phyloP scores from a whole-genome alignment of 35 echinoderm and acorn worm genomes.

The Anneissia japonica region DNA sequence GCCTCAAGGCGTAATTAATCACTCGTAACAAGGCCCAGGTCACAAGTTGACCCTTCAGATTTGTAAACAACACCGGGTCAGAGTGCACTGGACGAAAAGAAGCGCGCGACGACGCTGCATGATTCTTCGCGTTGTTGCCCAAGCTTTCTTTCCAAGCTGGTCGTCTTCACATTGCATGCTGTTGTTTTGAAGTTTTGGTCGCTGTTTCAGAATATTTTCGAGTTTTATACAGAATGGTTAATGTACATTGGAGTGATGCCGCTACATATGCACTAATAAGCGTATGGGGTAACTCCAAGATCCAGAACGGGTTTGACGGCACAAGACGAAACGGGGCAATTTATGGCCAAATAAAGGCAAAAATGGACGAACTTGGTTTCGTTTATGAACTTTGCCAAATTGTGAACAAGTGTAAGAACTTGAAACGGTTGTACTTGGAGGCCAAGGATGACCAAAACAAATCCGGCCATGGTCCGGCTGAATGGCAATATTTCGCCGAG shows the following conservation, averaged over 20 bases:
- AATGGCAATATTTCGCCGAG: neutral
- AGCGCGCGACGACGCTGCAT: too few species aligned
- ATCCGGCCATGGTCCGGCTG: neutral
- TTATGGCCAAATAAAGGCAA: neutral
- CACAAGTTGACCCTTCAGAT: too few species aligned
- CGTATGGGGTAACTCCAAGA: neutral
- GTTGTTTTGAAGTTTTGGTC: too few species aligned
- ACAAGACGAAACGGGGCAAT: neutral
- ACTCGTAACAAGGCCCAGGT: too few species aligned
- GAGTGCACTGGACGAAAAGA: too few species aligned
- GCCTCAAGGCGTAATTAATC: too few species aligned
- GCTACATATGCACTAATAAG: neutral
- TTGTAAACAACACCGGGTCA: too few species aligned
- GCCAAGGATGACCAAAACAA: neutral
- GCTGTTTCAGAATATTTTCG: too few species aligned
- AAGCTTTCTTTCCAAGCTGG: too few species aligned
- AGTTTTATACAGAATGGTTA: too few species aligned
- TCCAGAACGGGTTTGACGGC: neutral
- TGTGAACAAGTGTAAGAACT: neutral
- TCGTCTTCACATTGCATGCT: too few species aligned
- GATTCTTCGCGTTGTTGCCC: too few species aligned
- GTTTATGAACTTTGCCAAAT: neutral
- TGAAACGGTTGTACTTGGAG: neutral
- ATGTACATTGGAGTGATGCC: neutral
- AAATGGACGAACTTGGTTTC: neutral